Base-by-base conservation (phyloP, 2,888 invertebrate species). In the Drosophila neotestacea region DNA sequence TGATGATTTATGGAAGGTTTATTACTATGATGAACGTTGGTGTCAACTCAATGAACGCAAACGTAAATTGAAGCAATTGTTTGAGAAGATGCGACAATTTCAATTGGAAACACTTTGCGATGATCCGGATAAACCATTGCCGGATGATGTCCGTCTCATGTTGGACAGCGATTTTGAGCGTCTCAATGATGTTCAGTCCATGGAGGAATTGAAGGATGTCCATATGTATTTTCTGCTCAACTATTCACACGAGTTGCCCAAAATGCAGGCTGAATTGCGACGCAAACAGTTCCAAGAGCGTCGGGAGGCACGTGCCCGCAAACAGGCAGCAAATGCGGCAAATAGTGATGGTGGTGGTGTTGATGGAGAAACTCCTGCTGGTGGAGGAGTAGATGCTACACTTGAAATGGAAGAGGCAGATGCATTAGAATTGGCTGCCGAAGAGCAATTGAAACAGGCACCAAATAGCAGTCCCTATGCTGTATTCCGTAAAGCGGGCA, bases 1-100 rank as follows among this genome's bases (percentile, higher is more conserved):
- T 58, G 97, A 97, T 86, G 99, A 99, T 91, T 93, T 99, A 34
- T 99, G 99, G 99, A 97, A 97, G 91, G 96, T 99, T n/a, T 99
- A 98, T 93, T 96, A 97, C 89, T 98, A 94, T 92, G 99, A 99
- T 92, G 98, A 97, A 58, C 97, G 97, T 93, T 98, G 98, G 97
- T 98, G 98, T 90, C 97, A 98, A 91, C 93, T 99, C 66, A 95
- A 96, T 76, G 95, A 95, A 11, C 94, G 98, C 2, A 98, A 98
- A 90, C 95, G 96, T 79, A 97, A 97, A 86, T 93, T 99, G 0
- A 92, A 96, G 9, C 94, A 95, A 32, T 93, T 99, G 11, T 96
- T 98, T 90, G 96, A 97, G 90, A 97, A 97, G 88, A 98, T 99
- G 98, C 95, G 97, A 27, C 95, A 96, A 41, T 99, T 96, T 91